Base-by-base conservation (phyloP, 2,888 invertebrate genomes). In the Macrosoma leucophasiata region DNA sequence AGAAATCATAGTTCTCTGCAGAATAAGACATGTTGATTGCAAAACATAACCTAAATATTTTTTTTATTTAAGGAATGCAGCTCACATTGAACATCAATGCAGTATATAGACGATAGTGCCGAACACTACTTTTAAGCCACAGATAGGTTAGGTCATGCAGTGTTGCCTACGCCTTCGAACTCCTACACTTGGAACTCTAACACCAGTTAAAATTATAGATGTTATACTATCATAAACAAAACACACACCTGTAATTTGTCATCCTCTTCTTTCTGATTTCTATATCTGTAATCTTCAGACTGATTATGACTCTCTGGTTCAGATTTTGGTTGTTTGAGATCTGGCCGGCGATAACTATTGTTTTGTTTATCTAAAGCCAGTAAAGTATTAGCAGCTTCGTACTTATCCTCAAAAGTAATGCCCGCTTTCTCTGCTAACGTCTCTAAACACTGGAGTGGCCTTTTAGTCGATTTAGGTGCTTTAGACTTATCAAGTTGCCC, bases 381-480 rank as follows among this genome's bases (percentile, higher is more conserved):
- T 54, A 88, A 66, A 35, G 86, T 88, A 50, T 88, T 89, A 3
- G 90, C 89, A 39, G 89, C 89, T 66, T 91, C 90, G 82, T 90
- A 91, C 67, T 90, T 90, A 63, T 91, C 91, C 61, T 90, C 91
- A 56, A 90, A 89, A 10, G 90, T 90, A 8, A 91, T 90, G 2
- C 91, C 91, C 29, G 91, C 91, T 50, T 91, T 91, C 57, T 91
- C 90, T 8, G 91, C 91, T 39, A 91, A 79, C 0, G 90, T 91
- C 62, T 91, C 91, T 43, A 91, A 68, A 55, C 90, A 90, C 87
- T 91, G 90, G 30, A 91, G 53, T 1, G 84, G 84, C 33, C 84
- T 62, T 44, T 81, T 82, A 1, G 59, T 45, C 2, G 70, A 45
- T 39, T 82, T 82, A 3, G 52, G 43, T 20, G 62, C 60, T 44